Evolutionary conservation across 2,113 vertebrate species (phyloP).

Genomic region (Leptobrachium ailaonicum): DNA sequence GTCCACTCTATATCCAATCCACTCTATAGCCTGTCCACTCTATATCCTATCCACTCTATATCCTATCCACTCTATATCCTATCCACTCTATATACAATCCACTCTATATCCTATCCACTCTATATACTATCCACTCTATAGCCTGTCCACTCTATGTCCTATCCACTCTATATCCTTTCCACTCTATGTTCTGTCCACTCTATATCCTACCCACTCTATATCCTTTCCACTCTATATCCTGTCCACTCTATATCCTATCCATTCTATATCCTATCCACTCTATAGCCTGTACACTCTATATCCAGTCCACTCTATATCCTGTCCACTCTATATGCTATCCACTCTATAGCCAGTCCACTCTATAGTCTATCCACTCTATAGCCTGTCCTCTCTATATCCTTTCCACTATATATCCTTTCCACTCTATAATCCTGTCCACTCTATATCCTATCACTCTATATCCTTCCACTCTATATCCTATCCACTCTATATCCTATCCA

Average conservation of each 20-base stretch:
- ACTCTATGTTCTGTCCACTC: not conserved
- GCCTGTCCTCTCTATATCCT: no score
- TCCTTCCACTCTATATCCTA: no score
- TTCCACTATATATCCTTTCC: no score
- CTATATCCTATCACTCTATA: not conserved
- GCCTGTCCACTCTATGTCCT: no score
- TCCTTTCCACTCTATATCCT: not conserved
- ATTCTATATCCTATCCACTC: not conserved
- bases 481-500: no score
- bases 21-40: not conserved
- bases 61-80: no score
- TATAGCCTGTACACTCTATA: not conserved
- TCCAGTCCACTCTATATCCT: not conserved
- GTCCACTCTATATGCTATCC: no score
- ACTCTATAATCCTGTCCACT: not conserved
- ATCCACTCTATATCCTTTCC: no score
- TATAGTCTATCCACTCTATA: no score
- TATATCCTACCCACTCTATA: not conserved
- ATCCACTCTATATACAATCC: not conserved
- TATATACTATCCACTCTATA: no score
- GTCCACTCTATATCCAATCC: not conserved
- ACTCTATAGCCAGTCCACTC: not conserved
- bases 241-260: no score
- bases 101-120: not conserved
- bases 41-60: not conserved